These are phyloP conservation scores for Heterochromis multidens DNA, from an alignment of 2,113 vertebrate genomes.

Conservation along the genomic window DNA sequence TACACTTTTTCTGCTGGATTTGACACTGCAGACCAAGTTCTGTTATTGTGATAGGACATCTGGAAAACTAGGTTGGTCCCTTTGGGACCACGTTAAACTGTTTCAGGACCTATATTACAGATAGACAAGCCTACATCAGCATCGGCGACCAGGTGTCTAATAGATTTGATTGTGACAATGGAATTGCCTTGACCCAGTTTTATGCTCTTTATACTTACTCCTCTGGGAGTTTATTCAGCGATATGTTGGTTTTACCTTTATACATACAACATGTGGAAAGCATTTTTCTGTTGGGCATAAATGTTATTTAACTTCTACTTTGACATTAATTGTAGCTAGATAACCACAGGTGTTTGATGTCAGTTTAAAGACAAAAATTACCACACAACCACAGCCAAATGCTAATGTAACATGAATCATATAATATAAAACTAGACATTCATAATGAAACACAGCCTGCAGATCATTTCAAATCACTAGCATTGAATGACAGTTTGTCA, in stretches of 20 bases:
- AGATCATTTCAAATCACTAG: neutral
- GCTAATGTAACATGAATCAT: neutral
- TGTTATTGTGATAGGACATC: slow-evolving; percentile 33
- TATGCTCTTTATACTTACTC: slow-evolving; percentile 11
- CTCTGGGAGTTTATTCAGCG: slow-evolving; percentile 27
- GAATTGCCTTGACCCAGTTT: slow-evolving; percentile 46
- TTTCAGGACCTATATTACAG: slow-evolving; percentile 50
- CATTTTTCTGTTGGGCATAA: neutral
- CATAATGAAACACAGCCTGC: neutral
- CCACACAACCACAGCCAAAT: neutral
- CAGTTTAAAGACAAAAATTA: neutral
- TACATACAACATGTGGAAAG: neutral
- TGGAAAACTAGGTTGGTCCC: slow-evolving; percentile 56
- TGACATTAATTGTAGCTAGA: neutral
- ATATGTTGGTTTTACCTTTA: slow-evolving; percentile 12
- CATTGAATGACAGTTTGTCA: neutral
- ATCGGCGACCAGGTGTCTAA: slow-evolving; percentile 24
- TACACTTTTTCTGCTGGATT: neutral
- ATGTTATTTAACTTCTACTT: neutral
- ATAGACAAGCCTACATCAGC: slow-evolving; percentile 36
- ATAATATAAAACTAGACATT: neutral
- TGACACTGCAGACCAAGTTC: neutral
- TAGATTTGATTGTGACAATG: slow-evolving; percentile 31
- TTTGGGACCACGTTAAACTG: slow-evolving; percentile 42
- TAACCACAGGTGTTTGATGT: neutral